Evolutionary conservation across 2,797 vertebrate genomes (phyloP).

Genomic region (Eidolon dupreanum): DNA sequence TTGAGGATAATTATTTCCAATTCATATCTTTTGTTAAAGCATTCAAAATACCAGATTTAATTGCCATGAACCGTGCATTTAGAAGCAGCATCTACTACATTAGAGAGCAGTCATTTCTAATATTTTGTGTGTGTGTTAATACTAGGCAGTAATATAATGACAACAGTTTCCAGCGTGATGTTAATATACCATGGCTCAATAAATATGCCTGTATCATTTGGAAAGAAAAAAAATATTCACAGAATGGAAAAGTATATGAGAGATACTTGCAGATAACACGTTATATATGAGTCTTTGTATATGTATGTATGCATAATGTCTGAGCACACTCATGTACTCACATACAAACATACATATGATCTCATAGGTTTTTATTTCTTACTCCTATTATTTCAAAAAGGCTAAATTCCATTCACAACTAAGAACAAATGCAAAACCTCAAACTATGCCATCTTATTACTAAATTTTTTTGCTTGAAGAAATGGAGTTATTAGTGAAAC

Average conservation of each 20-base stretch:
- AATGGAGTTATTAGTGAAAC: background rate
- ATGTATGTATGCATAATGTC: background rate
- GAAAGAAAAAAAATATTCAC: background rate
- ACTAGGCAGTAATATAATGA: background rate
- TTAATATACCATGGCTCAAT: background rate
- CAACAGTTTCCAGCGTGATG: background rate
- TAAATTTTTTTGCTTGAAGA: background rate
- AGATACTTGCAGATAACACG: background rate
- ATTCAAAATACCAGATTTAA: background rate
- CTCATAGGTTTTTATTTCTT: background rate
- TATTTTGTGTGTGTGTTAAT: background rate
- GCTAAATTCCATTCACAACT: background rate
- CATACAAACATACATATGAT: background rate
- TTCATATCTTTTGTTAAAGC: background rate
- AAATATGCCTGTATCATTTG: background rate
- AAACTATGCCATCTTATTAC: background rate
- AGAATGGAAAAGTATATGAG: background rate
- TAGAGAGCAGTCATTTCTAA: background rate
- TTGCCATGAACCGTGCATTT: background rate
- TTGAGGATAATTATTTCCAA: background rate
- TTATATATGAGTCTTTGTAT: background rate
- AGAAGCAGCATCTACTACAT: background rate
- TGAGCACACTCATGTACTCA: background rate
- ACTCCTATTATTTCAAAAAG: background rate
- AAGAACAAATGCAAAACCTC: background rate